Conservation (phyloP, 2,113 vertebrate genomes). For the Clinocottus analis region DNA sequence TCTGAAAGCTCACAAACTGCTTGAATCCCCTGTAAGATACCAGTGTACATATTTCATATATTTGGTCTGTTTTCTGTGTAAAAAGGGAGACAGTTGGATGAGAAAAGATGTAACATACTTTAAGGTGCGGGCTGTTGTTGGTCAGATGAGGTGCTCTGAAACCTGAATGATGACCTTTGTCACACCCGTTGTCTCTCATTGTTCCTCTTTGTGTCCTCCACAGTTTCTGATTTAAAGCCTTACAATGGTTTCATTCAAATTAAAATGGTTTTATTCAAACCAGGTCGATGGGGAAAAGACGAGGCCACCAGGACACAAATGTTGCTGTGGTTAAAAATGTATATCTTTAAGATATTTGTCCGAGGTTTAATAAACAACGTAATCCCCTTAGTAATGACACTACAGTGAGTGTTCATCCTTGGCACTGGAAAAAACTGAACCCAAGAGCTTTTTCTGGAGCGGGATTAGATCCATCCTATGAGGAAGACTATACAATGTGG, state of each 20-base stretch:
- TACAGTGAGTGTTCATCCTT: neutral
- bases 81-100: neutral
- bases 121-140: conserved; percentile 20
- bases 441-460: neutral
- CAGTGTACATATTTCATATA: conserved; percentile 59
- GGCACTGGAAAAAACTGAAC: neutral
- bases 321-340: neutral
- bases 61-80: conserved; percentile 39
- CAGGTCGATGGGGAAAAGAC: neutral
- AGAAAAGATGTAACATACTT: neutral
- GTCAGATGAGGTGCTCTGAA: conserved; percentile 49
- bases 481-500: neutral
- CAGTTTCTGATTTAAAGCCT: conserved; percentile 51
- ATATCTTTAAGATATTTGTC: neutral
- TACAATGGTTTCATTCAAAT: conserved; percentile 48
- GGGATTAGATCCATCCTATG: neutral
- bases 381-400: neutral
- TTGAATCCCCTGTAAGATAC: conserved; percentile 47
- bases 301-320: neutral
- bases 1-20: conserved; percentile 40
- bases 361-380: neutral
- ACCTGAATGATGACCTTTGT: conserved; percentile 63
- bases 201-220: conserved; percentile 11
- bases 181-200: conserved; percentile 7
- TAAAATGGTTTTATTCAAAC: neutral